phyloP scores from a whole-genome alignment of 2,113 vertebrate genomes.

The Melozone crissalis region DNA sequence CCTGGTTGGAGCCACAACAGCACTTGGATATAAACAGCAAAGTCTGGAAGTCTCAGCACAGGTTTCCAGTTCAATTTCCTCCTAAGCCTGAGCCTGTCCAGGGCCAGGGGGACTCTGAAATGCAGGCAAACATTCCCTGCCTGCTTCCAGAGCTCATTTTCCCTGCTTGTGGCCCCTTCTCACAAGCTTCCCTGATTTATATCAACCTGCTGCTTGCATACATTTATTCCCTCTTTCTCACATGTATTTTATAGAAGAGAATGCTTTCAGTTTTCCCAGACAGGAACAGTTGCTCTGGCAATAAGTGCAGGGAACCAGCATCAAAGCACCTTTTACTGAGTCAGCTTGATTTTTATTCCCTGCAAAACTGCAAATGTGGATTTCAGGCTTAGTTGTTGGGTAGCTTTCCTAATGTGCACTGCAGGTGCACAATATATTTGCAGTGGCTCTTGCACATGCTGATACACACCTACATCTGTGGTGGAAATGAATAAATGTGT shows the following conservation, averaged over 20 bases:
- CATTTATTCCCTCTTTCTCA: neutral
- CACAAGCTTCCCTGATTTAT: neutral
- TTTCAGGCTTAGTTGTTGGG: neutral
- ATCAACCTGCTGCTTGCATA: neutral
- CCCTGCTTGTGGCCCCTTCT: neutral
- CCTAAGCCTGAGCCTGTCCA: neutral
- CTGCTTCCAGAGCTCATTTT: neutral
- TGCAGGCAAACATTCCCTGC: accelerated
- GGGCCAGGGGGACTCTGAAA: neutral
- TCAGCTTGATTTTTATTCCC: constrained; percentile 17
- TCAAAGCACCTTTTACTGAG: neutral
- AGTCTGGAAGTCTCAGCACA: neutral
- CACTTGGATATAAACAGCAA: neutral
- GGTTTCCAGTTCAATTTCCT: neutral
- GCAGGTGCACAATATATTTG: constrained; percentile 8
- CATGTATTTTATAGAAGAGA: neutral
- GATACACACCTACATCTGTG: neutral
- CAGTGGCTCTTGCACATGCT: constrained; percentile 8
- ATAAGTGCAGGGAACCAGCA: neutral
- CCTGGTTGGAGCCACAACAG: neutral
- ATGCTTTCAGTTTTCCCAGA: neutral
- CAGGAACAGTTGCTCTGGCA: neutral
- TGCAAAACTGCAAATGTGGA: neutral
- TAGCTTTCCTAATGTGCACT: neutral
- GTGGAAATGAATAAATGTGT: constrained; percentile 28